Percentiles rank a stretch among this genome's conserved stretches.
These are phyloP conservation scores for Paracanthobrama guichenoti DNA, from an alignment of 2,113 vertebrate genomes.

Conservation along the genomic window DNA sequence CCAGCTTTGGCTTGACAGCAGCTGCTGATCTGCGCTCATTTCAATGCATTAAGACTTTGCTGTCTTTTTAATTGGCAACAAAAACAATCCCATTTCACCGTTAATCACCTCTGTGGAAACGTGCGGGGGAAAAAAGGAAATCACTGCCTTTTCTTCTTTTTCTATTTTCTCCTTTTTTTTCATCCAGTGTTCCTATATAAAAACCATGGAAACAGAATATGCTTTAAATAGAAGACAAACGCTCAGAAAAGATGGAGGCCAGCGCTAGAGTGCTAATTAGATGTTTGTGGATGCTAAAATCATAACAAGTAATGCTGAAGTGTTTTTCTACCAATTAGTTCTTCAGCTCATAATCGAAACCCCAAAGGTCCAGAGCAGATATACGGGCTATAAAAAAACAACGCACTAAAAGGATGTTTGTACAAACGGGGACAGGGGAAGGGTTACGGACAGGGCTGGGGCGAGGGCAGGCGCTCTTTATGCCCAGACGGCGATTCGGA, in stretches of 20 bases:
- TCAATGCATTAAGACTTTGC: conserved; percentile 52
- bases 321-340: conserved; percentile 49
- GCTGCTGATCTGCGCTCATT: conserved; percentile 53
- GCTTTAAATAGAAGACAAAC: conserved; percentile 38
- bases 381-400: not conserved
- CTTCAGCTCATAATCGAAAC: conserved; percentile 31
- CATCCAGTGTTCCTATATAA: not conserved
- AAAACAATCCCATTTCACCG: conserved; percentile 49
- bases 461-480: conserved; percentile 26
- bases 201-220: conserved; percentile 33
- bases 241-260: conserved; percentile 41
- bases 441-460: conserved; percentile 32
- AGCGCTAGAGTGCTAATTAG: conserved; percentile 51
- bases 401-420: conserved; percentile 15
- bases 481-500: conserved; percentile 52
- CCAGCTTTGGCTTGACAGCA: conserved; percentile 50
- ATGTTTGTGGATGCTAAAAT: conserved; percentile 39
- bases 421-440: conserved; percentile 14
- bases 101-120: conserved; percentile 56
- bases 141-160: conserved; percentile 14
- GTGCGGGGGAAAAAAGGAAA: conserved; percentile 13
- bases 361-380: conserved; percentile 8
- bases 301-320: conserved; percentile 48
- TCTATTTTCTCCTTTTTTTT: conserved; percentile 1
- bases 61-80: conserved; percentile 59